Conservation (phyloP, 2,888 invertebrate species). For the Hylaea fasciaria region DNA sequence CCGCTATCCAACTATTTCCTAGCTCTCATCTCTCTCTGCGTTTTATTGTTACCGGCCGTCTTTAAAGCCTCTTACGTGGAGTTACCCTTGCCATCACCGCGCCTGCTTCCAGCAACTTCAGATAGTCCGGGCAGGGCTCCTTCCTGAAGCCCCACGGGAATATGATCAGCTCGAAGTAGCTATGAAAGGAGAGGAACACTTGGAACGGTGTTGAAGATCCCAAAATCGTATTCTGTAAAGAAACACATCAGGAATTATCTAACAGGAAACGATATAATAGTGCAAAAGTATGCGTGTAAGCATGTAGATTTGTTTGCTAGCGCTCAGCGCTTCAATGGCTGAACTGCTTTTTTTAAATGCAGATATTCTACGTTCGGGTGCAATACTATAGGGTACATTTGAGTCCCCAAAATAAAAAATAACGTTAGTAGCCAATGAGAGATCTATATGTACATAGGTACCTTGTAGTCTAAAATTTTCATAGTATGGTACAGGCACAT, state of each 20-base stretch:
- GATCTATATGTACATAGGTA: too few relatives aligned
- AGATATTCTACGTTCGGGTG: too few relatives aligned
- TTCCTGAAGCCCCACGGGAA: conserved; percentile 76
- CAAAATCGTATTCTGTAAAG: conserved; percentile 71
- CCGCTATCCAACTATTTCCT: too few relatives aligned
- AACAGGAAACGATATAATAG: neutral
- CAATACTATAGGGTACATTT: too few relatives aligned
- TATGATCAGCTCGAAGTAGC: conserved; percentile 76
- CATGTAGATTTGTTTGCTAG: too few relatives aligned
- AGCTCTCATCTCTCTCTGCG: too few relatives aligned
- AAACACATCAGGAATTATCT: conserved; percentile 1
- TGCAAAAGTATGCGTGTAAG: too few relatives aligned
- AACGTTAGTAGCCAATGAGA: too few relatives aligned
- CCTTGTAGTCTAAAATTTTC: too few relatives aligned
- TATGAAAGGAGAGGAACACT: conserved; percentile 78
- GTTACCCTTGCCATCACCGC: conserved; percentile 71
- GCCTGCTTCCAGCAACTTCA: conserved; percentile 71
- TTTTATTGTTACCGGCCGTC: neutral
- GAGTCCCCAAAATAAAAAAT: too few relatives aligned
- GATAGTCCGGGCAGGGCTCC: conserved; percentile 73
- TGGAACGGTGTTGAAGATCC: conserved; percentile 66
- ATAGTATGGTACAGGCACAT: neutral
- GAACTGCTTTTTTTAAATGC: too few relatives aligned
- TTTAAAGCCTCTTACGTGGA: conserved; percentile 1
- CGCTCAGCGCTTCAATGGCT: too few relatives aligned